Base-by-base conservation (phyloP, 30 jellyfish, hydroid and myxozoan species). In the Hydractinia echinata region DNA sequence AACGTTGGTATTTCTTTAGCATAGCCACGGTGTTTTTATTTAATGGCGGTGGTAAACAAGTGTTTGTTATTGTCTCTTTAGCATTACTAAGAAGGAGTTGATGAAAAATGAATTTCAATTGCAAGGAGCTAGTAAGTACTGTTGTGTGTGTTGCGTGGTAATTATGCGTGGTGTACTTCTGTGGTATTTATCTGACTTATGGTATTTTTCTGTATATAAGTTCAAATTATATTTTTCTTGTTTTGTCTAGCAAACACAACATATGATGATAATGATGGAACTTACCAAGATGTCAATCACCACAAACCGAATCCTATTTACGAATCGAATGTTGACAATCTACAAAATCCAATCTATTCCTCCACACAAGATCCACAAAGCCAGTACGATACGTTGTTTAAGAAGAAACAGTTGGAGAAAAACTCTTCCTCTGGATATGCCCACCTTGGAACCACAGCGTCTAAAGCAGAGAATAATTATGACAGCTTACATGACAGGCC, bases 231-330 rank as follows among this genome's bases (percentile, higher is more conserved):
- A 64, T 6, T n/a, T 64, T 64, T 15, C 73, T 62, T 64, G 18
- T 13, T 6, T 51, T 64, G 7, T 13, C 18, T 64, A 64, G 74
- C 51, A 7, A 6, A 44, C 18, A n/a, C 74, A 7, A 13, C 39
- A 6, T 64, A 6, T 6, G 74, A 64, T 13, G 74, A 1, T 30
- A 30, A 30, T n/a, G 74, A 51, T n/a, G 39, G 19, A 13, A 13
- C 18, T 0, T 64, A 64, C 39, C 51, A 7, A 64, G 74, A 64
- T 64, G 74, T 64, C 9, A 64, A 64, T 51, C 19, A 44, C 10
- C 74, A 64, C 18, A 64, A 64, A n/a, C 18, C 74, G 3, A 64
- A 64, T 13, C 74, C 74, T 64, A 64, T 64, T 13, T 64, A 64
- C 39, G 74, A 64, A 64, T 6, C 74, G 1, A 64, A 51, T 64